Evolutionary conservation across 2,797 vertebrate genomes (phyloP), one percentile per base, ranked within the genome.

Genomic region (Mergus octosetaceus): DNA sequence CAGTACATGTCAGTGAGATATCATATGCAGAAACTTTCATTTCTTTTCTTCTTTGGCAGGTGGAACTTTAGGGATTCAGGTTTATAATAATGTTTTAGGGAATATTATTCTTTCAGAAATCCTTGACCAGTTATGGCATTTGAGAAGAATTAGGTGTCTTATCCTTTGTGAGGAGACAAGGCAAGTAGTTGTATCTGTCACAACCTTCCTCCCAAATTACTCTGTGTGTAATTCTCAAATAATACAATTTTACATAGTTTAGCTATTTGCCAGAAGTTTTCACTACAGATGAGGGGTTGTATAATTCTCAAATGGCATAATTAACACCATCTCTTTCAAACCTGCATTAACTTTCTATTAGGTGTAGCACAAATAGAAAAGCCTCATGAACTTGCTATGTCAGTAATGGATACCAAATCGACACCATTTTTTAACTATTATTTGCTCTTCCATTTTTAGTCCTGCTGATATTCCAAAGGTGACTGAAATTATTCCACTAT

Each of bases 171-270:
- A 86, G 95, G 96, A 96, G 68, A 79, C 60, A 95, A 81, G 56
- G 65, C 69, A 76, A 95, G 54, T 85, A 92, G 73, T 90, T 96
- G 81, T 85, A 93, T 49, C 75, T 87, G 62, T 78, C 73, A 74
- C 74, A 91, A 62, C 71, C 91, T 97, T 97, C 90, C 90, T 94
- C 76, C 95, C 87, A 94, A 79, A 93, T 85, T 81, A 60, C 49
- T 82, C 78, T 92, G 36, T 80, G 93, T 95, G 88, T 95, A 96
- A 94, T 95, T 97, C 94, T 97, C 93, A 80, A 93, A 12, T 90
- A 92, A 96, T 93, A 45, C 66, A 91, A 66, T 70, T 95, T 96
- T 95, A 83, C 74, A 62, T 5, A 66, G 83, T 83, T 90, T 71
- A 93, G 57, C 38, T 90, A 62, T 60, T 94, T 92, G 76, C 86